These are phyloP conservation scores for Pocota personata DNA, from an alignment of 2,888 invertebrate species.

Conservation along the genomic window DNA sequence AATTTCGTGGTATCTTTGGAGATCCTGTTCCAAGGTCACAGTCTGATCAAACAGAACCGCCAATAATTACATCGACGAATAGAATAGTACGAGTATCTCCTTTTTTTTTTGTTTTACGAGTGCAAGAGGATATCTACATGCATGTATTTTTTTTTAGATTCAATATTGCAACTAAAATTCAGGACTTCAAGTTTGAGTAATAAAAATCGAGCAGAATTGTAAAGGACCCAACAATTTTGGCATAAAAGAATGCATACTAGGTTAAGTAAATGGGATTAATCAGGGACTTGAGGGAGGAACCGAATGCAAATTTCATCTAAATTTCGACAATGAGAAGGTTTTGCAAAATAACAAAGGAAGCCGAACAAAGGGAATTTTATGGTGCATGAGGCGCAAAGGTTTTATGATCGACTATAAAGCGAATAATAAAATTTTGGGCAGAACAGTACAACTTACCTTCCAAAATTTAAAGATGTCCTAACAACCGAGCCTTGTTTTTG, in stretches of 20 bases:
- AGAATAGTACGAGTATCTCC: neutral
- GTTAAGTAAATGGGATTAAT: constrained; percentile 35
- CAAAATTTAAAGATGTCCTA: neutral
- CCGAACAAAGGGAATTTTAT: constrained; percentile 11
- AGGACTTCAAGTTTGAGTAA: neutral
- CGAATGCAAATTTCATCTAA: constrained; percentile 24
- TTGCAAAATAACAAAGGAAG: neutral
- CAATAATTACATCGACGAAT: neutral
- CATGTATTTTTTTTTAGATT: neutral
- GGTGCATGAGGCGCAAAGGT: constrained; percentile 28
- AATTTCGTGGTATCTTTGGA: neutral
- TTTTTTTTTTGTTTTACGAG: neutral
- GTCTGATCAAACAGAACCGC: constrained; percentile 23
- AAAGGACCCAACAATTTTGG: neutral
- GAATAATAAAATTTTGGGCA: neutral
- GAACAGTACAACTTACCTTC: neutral
- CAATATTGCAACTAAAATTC: neutral
- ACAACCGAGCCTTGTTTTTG: neutral
- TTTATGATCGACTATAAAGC: constrained; percentile 26
- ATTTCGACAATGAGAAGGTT: neutral
- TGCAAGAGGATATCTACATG: neutral
- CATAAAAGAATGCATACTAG: neutral
- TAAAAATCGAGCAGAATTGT: neutral
- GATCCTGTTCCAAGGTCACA: neutral
- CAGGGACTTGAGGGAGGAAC: neutral